phyloP scores from a whole-genome alignment of 2,888 invertebrate species.

The Drosophila multiciliata region DNA sequence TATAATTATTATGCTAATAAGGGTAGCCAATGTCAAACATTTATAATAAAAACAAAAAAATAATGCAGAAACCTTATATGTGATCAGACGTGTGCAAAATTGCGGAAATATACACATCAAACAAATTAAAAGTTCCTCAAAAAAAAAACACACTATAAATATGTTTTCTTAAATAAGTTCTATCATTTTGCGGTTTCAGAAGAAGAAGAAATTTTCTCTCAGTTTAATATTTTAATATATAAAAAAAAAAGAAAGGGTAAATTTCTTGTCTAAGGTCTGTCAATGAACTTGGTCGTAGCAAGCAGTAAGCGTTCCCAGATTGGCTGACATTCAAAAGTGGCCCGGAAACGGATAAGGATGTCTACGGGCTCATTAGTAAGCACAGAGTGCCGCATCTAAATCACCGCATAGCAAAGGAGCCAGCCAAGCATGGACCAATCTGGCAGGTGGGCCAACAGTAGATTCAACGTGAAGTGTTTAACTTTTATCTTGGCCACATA shows the following conservation, averaged over 20 bases:
- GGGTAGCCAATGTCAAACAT: slow-evolving; percentile 42
- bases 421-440: slow-evolving; percentile 9
- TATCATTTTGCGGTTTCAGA: neutral
- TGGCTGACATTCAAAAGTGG: neutral
- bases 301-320: neutral
- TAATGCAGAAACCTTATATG: neutral
- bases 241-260: slow-evolving; percentile 5
- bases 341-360: slow-evolving; percentile 62
- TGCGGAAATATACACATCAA: slow-evolving; percentile 11
- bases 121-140: slow-evolving; percentile 1
- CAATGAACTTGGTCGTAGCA: neutral
- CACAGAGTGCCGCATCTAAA: slow-evolving; percentile 55
- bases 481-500: slow-evolving; percentile 63
- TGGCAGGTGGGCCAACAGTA: slow-evolving; percentile 4
- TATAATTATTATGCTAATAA: slow-evolving; percentile 51
- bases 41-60: slow-evolving; percentile 16
- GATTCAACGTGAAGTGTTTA: slow-evolving; percentile 33
- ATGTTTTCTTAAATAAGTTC: neutral
- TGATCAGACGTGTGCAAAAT: slow-evolving; percentile 19
- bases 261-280: slow-evolving; percentile 22
- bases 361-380: slow-evolving; percentile 69
- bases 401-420: slow-evolving; percentile 17
- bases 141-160: neutral
- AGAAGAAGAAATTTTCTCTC: neutral
- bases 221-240: neutral